Percentiles rank a stretch among this genome's conserved stretches.
Evolutionary conservation across 2,888 invertebrate genomes (phyloP).

Genomic region (Leucophenga montana): DNA sequence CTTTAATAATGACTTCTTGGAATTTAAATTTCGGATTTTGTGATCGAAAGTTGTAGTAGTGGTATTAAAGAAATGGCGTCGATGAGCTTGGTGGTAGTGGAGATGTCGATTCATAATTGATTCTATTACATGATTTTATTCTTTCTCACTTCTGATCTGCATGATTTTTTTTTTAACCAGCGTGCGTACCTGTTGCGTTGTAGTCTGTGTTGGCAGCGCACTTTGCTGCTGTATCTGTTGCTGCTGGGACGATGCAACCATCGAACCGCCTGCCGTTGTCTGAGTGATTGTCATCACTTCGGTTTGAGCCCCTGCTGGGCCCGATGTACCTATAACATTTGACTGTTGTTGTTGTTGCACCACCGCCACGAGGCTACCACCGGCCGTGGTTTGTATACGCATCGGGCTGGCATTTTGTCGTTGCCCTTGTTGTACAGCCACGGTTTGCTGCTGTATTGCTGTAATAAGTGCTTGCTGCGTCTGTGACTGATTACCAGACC

Average conservation of each 20-base stretch:
- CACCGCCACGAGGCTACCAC: conserved; percentile 76
- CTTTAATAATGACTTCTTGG: too few relatives aligned
- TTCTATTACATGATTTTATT: conserved; percentile 54
- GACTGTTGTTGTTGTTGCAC: conserved; percentile 74
- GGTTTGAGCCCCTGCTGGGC: conserved; percentile 49
- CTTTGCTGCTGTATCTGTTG: conserved; percentile 49
- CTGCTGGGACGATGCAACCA: conserved; percentile 56
- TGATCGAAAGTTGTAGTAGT: background rate
- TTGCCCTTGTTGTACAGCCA: conserved; percentile 74
- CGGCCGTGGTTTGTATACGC: conserved; percentile 75
- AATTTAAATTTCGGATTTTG: too few relatives aligned
- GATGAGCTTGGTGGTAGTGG: conserved; percentile 30
- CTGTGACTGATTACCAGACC: conserved; percentile 65
- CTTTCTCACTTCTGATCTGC: conserved; percentile 71
- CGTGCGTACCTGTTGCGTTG: conserved; percentile 73
- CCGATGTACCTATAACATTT: conserved; percentile 47
- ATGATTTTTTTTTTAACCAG: conserved; percentile 73
- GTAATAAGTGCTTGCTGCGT: conserved; percentile 76
- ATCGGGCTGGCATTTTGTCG: conserved; percentile 77
- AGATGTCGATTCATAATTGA: conserved; percentile 23
- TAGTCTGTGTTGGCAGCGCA: conserved; percentile 49
- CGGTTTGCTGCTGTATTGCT: conserved; percentile 74
- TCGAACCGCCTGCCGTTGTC: conserved; percentile 48
- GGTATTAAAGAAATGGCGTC: background rate
- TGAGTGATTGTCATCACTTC: conserved; percentile 71